phyloP scores from a whole-genome alignment of 2,888 invertebrate species.

The Cryptocephalus primarius region DNA sequence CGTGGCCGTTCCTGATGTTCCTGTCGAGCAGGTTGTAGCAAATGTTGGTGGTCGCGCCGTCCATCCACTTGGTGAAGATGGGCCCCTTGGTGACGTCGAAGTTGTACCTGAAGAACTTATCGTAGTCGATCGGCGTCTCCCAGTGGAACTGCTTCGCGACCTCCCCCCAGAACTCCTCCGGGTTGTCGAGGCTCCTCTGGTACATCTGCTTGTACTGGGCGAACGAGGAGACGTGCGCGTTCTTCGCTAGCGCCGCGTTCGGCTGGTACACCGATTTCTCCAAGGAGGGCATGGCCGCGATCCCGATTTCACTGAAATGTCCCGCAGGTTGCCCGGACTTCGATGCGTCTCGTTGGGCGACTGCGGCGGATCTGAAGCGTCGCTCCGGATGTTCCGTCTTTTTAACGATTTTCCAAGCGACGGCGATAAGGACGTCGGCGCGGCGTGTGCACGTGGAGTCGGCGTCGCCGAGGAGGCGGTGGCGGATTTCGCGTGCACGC shows the following conservation, averaged over 20 bases:
- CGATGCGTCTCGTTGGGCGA: no score
- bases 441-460: no score
- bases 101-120: slow-evolving; percentile 79
- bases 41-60: slow-evolving; percentile 88
- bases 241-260: slow-evolving; percentile 43
- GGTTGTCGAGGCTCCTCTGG: slow-evolving; percentile 74
- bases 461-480: no score
- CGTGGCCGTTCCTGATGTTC: slow-evolving; percentile 78
- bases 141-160: slow-evolving; percentile 91
- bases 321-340: no score
- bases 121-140: slow-evolving; percentile 65
- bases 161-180: slow-evolving; percentile 86
- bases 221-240: slow-evolving; percentile 57
- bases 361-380: background rate
- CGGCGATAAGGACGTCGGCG: no score
- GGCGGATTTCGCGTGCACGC: no score
- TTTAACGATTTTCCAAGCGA: no score
- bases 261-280: slow-evolving; percentile 49
- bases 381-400: background rate
- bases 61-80: slow-evolving; percentile 89
- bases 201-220: slow-evolving; percentile 76
- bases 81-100: slow-evolving; percentile 83
- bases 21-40: slow-evolving; percentile 92
- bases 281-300: slow-evolving; percentile 39
- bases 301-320: no score